Conservation (phyloP, 37 sponge, comb jelly and placozoan species). For the Mnemiopsis leidyi region DNA sequence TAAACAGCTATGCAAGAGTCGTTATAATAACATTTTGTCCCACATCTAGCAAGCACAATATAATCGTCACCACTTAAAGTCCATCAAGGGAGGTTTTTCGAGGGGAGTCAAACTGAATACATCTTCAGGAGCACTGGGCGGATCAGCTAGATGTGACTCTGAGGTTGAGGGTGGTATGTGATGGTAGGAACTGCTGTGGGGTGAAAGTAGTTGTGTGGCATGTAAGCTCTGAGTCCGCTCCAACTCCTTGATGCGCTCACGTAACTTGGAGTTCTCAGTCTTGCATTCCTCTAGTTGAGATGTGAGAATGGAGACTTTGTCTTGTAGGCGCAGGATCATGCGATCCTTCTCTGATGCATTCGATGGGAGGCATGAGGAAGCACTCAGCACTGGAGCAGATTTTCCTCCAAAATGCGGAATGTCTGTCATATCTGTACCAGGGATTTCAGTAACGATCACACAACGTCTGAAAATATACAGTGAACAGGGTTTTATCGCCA, state of each 20-base stretch:
- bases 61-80: constrained; percentile 41
- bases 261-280: background rate
- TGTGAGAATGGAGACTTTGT: constrained; percentile 29
- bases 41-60: too few relatives aligned
- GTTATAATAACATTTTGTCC: too few relatives aligned
- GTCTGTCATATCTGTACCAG: background rate
- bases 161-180: background rate
- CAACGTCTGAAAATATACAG: background rate
- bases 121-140: background rate
- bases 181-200: background rate
- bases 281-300: constrained; percentile 46
- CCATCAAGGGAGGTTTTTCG: background rate
- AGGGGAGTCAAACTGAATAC: background rate
- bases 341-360: constrained; percentile 40
- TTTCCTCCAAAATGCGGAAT: constrained; percentile 38
- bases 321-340: constrained; percentile 13
- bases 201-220: constrained; percentile 12
- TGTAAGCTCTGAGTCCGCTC: background rate
- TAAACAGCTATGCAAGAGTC: too few relatives aligned
- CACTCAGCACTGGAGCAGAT: background rate
- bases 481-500: too few relatives aligned
- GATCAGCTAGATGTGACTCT: background rate
- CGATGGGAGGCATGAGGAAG: background rate
- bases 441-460: background rate
- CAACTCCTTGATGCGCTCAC: background rate